Conservation (phyloP, 2,113 vertebrate species). For the Mesoclemmys tuberculata region DNA sequence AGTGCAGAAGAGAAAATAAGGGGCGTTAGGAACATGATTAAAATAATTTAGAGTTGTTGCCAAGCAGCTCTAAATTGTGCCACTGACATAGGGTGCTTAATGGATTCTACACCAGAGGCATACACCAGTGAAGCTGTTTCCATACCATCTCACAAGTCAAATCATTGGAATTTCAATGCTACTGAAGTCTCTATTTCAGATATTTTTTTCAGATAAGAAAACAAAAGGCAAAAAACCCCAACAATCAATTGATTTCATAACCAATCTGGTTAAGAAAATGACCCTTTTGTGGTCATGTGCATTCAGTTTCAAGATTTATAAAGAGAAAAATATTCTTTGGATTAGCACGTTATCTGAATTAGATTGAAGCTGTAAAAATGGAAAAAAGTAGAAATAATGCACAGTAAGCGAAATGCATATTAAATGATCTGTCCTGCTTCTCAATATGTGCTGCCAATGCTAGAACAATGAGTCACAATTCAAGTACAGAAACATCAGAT, state of each 20-base stretch:
- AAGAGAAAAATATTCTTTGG: neutral
- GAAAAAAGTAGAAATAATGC: neutral
- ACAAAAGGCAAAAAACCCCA: neutral
- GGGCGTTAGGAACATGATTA: neutral
- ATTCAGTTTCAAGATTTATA: neutral
- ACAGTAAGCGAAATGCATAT: too few species aligned
- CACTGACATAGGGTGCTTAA: too few species aligned
- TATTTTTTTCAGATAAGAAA: neutral
- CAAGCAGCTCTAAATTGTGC: too few species aligned
- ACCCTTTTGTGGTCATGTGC: neutral
- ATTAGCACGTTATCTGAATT: neutral
- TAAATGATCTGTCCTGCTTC: neutral
- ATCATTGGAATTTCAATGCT: neutral
- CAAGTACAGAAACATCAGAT: neutral
- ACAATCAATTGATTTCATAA: neutral
- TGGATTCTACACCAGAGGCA: too few species aligned
- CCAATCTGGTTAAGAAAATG: neutral
- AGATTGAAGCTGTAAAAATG: neutral
- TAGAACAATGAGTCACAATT: neutral
- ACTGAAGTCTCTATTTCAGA: neutral
- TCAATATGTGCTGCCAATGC: neutral
- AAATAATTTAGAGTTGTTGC: too few species aligned
- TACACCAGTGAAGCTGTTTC: too few species aligned
- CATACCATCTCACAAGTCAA: neutral
- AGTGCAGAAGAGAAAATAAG: neutral